Evolutionary conservation across 2,113 vertebrate species (phyloP).

Genomic region (Corythornis madagascariensis): DNA sequence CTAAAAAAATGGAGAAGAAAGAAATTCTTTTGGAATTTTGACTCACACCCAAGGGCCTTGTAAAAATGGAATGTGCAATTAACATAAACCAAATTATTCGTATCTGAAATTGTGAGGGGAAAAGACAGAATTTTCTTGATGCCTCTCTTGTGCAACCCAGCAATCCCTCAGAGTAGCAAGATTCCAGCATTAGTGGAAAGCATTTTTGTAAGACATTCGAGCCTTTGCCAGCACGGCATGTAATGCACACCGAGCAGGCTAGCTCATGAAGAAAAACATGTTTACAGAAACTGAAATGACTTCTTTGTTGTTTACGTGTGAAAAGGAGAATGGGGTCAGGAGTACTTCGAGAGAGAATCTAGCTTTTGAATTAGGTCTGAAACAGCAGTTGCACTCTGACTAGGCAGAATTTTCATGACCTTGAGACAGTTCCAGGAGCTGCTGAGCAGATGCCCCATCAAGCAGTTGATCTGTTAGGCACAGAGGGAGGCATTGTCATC

Average conservation of each 20-base stretch:
- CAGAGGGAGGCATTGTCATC: neutral
- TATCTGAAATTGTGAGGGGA: neutral
- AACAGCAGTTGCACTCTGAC: neutral
- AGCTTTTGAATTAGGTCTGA: neutral
- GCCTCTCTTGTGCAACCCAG: conserved; percentile 50
- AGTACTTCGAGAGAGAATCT: conserved; percentile 8
- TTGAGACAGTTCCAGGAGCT: neutral
- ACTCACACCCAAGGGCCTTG: neutral
- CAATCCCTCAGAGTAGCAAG: conserved; percentile 35
- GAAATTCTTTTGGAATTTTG: neutral
- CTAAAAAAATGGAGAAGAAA: neutral
- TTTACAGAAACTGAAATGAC: conserved; percentile 65
- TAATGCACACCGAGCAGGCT: conserved; percentile 58
- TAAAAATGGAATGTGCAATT: conserved; percentile 38
- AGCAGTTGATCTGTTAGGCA: neutral
- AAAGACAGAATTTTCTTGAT: conserved; percentile 18
- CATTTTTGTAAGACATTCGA: conserved; percentile 43
- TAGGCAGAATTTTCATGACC: neutral
- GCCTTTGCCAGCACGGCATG: conserved; percentile 23
- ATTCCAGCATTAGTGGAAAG: conserved; percentile 63
- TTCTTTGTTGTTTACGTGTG: conserved; percentile 55
- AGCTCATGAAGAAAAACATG: conserved; percentile 65
- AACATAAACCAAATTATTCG: conserved; percentile 2
- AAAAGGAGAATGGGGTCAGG: conserved; percentile 45
- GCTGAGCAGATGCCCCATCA: neutral